Evolutionary conservation across 2,797 vertebrate species (phyloP), one percentile per base, ranked within the genome.

Genomic region (Notolabrus celidotus): DNA sequence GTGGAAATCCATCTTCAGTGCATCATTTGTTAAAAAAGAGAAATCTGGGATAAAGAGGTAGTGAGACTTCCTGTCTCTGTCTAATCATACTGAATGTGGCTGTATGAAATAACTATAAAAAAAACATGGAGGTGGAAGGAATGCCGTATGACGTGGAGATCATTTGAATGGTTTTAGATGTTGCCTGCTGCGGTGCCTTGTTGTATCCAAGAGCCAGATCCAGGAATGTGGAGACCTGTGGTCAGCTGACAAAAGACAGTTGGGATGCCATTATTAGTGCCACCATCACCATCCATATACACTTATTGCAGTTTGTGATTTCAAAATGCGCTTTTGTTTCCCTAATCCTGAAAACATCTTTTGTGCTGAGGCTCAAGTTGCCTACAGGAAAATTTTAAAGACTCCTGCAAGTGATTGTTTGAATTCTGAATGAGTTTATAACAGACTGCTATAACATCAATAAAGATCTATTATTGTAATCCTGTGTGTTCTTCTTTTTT

Each of bases 221-320:
- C 57, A 77, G 90, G 89, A 91, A 92, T 94, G 91, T 84, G 88
- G 89, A 89, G 83, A 88, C 89, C 85, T 92, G 86, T 56, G 76
- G 76, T 86, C 86, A 27, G 41, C 33, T 64, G 59, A 88, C 86
- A 91, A 90, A 92, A 87, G 80, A 76, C 83, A 80, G 79, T 78
- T 23, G 71, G 84, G 87, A 81, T 79, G 80, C 86, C 77, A 71
- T 89, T 85, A 83, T 84, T 55, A 79, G 81, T 65, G 78, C 69
- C 65, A 67, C 42, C 54, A 72, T 66, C 29, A n/a, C n/a, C n/a
- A n/a, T n/a, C 75, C 74, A 74, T 79, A 68, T 68, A 77, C 62
- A 73, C 67, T 77, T 53, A 61, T 66, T 67, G 47, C 43, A 71
- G 64, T 80, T 72, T 74, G 67, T 63, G 31, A 61, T 71, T 57